Evolutionary conservation across 35 echinoderm and acorn worm genomes (phyloP).

Genomic region (Nesometra sesokonis): DNA sequence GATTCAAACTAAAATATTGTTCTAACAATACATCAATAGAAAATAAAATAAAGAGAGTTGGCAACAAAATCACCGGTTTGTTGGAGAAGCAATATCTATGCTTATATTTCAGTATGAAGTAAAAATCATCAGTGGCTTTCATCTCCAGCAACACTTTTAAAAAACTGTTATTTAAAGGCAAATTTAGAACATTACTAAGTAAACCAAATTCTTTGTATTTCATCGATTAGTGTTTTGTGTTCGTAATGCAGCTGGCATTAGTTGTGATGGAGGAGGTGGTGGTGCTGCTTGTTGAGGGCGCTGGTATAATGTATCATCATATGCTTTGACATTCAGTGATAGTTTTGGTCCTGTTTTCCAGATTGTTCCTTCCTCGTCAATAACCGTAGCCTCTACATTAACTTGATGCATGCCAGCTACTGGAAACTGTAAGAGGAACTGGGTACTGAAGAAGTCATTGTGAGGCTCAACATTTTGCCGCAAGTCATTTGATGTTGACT

Average conservation of each 20-base stretch:
- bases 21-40: no score
- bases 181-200: not conserved
- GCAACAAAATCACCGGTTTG: no score
- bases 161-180: no score
- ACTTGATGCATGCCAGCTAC: constrained; percentile 58
- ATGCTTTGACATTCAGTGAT: constrained; percentile 66
- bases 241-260: constrained; percentile 7
- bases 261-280: constrained; percentile 21
- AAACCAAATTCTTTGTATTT: not conserved
- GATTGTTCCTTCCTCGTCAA: constrained; percentile 65
- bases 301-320: constrained; percentile 48
- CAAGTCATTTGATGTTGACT: constrained; percentile 1
- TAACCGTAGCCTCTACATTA: constrained; percentile 73
- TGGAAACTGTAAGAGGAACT: constrained; percentile 65
- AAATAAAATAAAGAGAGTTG: no score
- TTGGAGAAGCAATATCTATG: no score
- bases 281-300: constrained; percentile 21
- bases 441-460: constrained; percentile 95
- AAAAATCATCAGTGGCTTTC: no score
- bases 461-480: constrained; percentile 41
- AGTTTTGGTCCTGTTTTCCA: constrained; percentile 88
- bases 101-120: no score
- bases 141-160: no score
- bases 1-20: no score
- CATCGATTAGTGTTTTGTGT: not conserved